Percentiles rank a stretch among this genome's conserved stretches.
These are phyloP conservation scores for Papilio polyxenes DNA, from an alignment of 1,140 invertebrate species.

Conservation along the genomic window DNA sequence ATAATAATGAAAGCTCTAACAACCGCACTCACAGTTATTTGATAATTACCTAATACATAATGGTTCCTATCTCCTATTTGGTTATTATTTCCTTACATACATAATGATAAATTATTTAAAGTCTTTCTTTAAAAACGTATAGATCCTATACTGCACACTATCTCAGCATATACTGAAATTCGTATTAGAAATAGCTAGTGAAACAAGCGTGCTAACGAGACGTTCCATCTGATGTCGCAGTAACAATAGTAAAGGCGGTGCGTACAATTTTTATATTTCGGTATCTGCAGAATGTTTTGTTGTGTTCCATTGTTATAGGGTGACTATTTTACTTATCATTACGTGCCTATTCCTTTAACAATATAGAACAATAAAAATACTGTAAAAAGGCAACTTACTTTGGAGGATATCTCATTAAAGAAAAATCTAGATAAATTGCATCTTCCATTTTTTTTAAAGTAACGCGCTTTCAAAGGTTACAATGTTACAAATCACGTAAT, in stretches of 20 bases:
- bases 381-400: neutral
- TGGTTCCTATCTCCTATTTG: too few relatives aligned
- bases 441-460: too few relatives aligned
- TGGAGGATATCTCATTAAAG: neutral
- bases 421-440: too few relatives aligned
- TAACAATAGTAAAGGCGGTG: slow-evolving; percentile 15
- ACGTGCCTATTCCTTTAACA: neutral
- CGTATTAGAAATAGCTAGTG: slow-evolving; percentile 6
- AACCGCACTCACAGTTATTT: neutral
- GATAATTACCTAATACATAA: neutral
- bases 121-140: neutral
- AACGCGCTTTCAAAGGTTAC: neutral
- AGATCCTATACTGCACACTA: neutral
- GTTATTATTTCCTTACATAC: too few relatives aligned
- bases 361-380: neutral
- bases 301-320: neutral
- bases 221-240: slow-evolving; percentile 5
- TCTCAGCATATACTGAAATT: neutral
- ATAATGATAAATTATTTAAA: neutral
- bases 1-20: neutral
- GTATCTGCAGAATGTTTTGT: slow-evolving; percentile 3
- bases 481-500: slow-evolving; percentile 12
- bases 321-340: neutral
- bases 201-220: slow-evolving; percentile 4
- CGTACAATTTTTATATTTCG: slow-evolving; percentile 9